These are phyloP conservation scores for Palloptera scutellata DNA, from an alignment of 2,888 invertebrate species.

Conservation along the genomic window DNA sequence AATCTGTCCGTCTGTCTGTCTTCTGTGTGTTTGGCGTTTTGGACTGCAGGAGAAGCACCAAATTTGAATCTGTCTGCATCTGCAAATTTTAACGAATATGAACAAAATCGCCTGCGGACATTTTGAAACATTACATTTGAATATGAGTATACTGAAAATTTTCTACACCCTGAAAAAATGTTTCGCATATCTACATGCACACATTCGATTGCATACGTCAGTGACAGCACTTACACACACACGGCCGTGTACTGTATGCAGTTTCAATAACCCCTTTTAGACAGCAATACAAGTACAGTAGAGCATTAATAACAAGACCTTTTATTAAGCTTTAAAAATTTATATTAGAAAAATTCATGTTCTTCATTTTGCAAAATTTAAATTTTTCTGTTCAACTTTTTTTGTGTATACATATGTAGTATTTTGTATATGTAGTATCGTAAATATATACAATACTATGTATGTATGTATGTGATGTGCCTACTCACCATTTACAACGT, in stretches of 20 bases:
- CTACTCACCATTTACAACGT: slow-evolving; percentile 4
- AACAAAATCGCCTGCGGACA: slow-evolving; percentile 51
- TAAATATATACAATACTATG: neutral
- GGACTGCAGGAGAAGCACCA: slow-evolving; percentile 46
- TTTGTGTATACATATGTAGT: too few species aligned
- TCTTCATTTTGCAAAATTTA: too few species aligned
- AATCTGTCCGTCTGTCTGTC: too few species aligned
- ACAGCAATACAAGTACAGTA: too few species aligned
- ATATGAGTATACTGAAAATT: slow-evolving; percentile 38
- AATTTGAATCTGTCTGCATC: slow-evolving; percentile 59
- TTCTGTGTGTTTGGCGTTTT: slow-evolving; percentile 40
- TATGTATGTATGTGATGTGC: slow-evolving; percentile 4
- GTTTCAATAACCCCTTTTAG: too few species aligned
- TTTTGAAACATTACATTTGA: slow-evolving; percentile 48
- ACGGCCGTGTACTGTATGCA: too few species aligned
- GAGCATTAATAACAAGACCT: too few species aligned
- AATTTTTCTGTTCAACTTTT: too few species aligned
- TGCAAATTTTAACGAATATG: slow-evolving; percentile 57
- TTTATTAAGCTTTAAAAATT: too few species aligned
- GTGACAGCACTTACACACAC: neutral
- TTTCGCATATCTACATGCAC: slow-evolving; percentile 13
- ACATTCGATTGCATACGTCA: neutral
- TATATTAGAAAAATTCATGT: too few species aligned
- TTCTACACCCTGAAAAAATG: slow-evolving; percentile 23
- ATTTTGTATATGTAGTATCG: neutral